A percentile compares a stretch with the other conserved stretches of the same genome.
These are phyloP conservation scores for Phaethon lepturus DNA, from an alignment of 2,113 vertebrate species.

Conservation along the genomic window DNA sequence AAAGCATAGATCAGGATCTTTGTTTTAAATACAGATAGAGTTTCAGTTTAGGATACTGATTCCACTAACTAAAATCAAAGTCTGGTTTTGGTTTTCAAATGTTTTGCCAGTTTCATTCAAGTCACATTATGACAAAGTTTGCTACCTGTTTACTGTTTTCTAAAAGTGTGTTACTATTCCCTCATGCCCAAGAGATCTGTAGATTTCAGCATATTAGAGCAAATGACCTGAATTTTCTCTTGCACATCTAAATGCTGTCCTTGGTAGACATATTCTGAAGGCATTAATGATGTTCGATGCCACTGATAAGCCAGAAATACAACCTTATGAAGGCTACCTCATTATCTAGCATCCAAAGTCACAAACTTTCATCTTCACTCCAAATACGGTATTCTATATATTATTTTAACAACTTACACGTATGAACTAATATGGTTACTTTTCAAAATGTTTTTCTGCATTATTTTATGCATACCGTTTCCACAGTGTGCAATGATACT, in stretches of 20 bases:
- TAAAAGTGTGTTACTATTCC: not conserved
- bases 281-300: fast-evolving
- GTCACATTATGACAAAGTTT: not conserved
- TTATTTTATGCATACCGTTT: slow-evolving; percentile 24
- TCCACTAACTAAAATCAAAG: not conserved
- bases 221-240: not conserved
- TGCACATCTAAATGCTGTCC: not conserved
- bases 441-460: slow-evolving; percentile 1
- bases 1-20: not conserved
- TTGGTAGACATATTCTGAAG: not conserved
- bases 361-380: not conserved
- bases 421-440: not conserved
- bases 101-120: not conserved
- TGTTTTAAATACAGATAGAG: not conserved
- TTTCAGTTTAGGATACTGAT: not conserved
- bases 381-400: not conserved
- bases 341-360: not conserved
- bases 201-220: not conserved
- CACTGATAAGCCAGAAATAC: not conserved
- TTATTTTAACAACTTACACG: not conserved
- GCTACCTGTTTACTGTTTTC: not conserved
- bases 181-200: not conserved
- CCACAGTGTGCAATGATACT: not conserved
- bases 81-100: not conserved
- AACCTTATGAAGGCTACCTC: not conserved